Evolutionary conservation across 2,113 vertebrate genomes (phyloP).

Genomic region (Microcebus ravelobensis): DNA sequence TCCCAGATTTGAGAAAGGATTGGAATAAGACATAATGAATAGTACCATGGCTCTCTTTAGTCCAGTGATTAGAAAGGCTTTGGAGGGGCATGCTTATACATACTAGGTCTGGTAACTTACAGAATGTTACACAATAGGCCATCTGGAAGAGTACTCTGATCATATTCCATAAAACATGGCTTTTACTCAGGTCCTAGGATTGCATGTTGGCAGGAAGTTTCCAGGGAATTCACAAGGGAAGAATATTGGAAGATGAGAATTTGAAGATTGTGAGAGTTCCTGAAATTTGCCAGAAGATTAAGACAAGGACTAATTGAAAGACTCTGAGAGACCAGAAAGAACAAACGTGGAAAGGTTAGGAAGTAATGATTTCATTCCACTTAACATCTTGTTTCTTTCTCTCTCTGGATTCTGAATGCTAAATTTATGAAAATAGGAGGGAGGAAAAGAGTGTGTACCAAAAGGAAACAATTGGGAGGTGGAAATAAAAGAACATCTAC

Average conservation of each 20-base stretch:
- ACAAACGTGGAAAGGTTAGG: not conserved
- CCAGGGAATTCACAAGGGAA: not conserved
- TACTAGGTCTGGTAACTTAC: not conserved
- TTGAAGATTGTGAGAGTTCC: slow-evolving; percentile 16
- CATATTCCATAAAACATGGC: not conserved
- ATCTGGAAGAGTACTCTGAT: not conserved
- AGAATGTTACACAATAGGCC: not conserved
- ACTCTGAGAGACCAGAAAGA: not conserved
- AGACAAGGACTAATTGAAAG: slow-evolving; percentile 17
- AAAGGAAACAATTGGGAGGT: not conserved
- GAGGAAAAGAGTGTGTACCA: not conserved
- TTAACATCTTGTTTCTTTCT: slow-evolving; percentile 34
- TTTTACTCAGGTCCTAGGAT: not conserved
- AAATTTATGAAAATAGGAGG: slow-evolving; percentile 30
- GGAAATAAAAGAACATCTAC: not conserved
- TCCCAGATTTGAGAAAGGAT: slow-evolving; percentile 1
- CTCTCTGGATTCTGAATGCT: slow-evolving; percentile 7
- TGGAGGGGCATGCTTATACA: not conserved
- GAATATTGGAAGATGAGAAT: not conserved
- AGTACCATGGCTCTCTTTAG: not conserved
- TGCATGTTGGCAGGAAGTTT: not conserved
- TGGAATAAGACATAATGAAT: not conserved
- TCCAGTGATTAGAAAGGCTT: slow-evolving; percentile 7
- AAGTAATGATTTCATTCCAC: slow-evolving; percentile 39
- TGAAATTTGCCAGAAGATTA: slow-evolving; percentile 25